Base-by-base conservation (phyloP, 1,140 invertebrate species). In the Whitmania pigra region DNA sequence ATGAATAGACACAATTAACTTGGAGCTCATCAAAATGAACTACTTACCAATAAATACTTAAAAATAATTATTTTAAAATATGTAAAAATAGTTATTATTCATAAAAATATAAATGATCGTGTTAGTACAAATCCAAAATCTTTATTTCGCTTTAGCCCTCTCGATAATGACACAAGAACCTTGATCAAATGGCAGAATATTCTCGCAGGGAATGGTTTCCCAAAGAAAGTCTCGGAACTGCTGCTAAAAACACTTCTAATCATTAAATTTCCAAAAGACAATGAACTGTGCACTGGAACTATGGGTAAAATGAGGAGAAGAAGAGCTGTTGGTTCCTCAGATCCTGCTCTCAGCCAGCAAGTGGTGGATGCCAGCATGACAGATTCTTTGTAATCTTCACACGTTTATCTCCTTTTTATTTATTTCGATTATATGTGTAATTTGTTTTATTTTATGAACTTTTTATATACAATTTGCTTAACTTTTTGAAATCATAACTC, bases 181-280 rank as follows among this genome's bases (percentile, higher is more conserved):
- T 15, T 63, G 11, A 31, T 63, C 20, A 63, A 63, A 13, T 63
- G 57, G 57, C 22, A 63, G 29, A 31, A 63, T 15, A 31, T 63
- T 25, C 57, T 63, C 22, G 29, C 57, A n/a, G 57, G 22, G 22
- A 31, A 15, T 63, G 57, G 57, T 13, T 63, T 63, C 11, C 57
- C 57, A 0, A 63, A 63, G 18, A 63, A 63, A 63, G 22, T 63
- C 22, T 22, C 22, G 20, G 22, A 25, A 22, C 57, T 25, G 11
- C 11, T 63, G 22, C 3, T 63, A 22, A 63, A 63, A 63, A 63
- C 57, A n/a, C 57, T 63, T 25, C 57, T 63, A 3, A 22, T 63
- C 57, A 25, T 63, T 31, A 63, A 63, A 63, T 63, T 63, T 63
- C 57, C 57, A 63, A 63, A 63, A 63, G 29, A 63, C 29, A 22